Conservation (phyloP, 1,140 invertebrate species). For the Cydia pomonella region DNA sequence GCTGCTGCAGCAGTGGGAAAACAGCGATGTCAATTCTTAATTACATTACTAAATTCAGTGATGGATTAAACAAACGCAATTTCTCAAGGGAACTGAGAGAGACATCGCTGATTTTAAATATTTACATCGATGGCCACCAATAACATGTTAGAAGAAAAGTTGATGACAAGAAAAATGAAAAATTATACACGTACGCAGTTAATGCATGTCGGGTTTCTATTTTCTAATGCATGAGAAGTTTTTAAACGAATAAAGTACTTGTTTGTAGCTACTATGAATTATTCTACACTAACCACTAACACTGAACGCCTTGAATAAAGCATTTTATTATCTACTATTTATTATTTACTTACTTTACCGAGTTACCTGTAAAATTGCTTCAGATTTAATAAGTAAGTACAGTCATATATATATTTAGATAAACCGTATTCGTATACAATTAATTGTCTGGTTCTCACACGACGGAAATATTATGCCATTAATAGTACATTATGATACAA, state of each 20-base stretch:
- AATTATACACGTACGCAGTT: background rate
- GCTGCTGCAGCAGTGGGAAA: background rate
- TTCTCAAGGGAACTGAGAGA: too few species aligned
- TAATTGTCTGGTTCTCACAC: background rate
- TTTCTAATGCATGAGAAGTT: conserved; percentile 26
- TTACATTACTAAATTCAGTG: background rate
- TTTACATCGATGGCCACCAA: conserved; percentile 1
- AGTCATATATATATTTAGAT: too few species aligned
- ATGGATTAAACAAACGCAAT: too few species aligned
- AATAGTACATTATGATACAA: too few species aligned
- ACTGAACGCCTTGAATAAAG: background rate
- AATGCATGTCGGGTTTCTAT: background rate
- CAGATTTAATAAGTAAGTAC: too few species aligned
- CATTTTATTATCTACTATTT: background rate
- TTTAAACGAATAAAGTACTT: background rate
- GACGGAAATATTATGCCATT: background rate
- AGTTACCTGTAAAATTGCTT: too few species aligned
- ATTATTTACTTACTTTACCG: too few species aligned
- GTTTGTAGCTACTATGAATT: background rate
- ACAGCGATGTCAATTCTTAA: background rate
- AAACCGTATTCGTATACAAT: background rate
- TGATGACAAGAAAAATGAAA: conserved; percentile 11
- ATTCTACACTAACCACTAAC: background rate
- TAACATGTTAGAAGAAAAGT: background rate
- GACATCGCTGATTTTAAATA: conserved; percentile 3